Evolutionary conservation across 2,888 invertebrate species (phyloP), one percentile per base, ranked within the genome.

Genomic region (Sinopyrophorus schimmeli): DNA sequence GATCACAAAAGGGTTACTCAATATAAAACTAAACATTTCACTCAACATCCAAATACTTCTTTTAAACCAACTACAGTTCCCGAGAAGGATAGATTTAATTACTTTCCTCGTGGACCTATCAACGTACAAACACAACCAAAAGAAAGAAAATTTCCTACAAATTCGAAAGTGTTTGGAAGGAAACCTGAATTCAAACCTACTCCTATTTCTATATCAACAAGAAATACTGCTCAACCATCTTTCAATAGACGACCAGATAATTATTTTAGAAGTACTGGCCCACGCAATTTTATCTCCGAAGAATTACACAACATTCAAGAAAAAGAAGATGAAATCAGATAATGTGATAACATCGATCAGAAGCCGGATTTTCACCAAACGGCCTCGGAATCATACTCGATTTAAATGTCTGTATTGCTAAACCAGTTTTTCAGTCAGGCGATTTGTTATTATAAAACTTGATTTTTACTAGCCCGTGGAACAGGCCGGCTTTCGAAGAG

Each of bases 241-340:
- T 5, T 9, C 10, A 9, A 3, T 15, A 20, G n/a, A 17, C 32
- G 5, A 20, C 10, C n/a, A 11, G n/a, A 18, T 34, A 39, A 38
- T 20, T 12, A 31, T 15, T 39, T 46, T 17, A 30, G 11, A 23
- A 26, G 12, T n/a, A 23, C 31, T 2, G 39, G 23, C 18, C 32
- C 38, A 10, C 18, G 24, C 3, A 49, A 49, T 20, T 49, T 49
- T 27, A 38, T 23, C n/a, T 34, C 31, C 2, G 37, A 50, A 21
- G 50, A 50, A 39, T 11, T 50, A 1, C 23, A 39, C 11, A 50
- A 50, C 15, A 32, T 46, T 0, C 44, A 44, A 38, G 11, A 39
- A 14, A 20, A 34, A 3, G 27, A 43, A 40, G 12, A 28, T n/a
- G n/a, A n/a, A n/a, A n/a, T n/a, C n/a, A n/a, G n/a, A n/a, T n/a